A percentile compares a stretch with the other conserved stretches of the same genome.
These are phyloP conservation scores for Rhodeus uyekii DNA, from an alignment of 2,797 vertebrate genomes.

Conservation along the genomic window DNA sequence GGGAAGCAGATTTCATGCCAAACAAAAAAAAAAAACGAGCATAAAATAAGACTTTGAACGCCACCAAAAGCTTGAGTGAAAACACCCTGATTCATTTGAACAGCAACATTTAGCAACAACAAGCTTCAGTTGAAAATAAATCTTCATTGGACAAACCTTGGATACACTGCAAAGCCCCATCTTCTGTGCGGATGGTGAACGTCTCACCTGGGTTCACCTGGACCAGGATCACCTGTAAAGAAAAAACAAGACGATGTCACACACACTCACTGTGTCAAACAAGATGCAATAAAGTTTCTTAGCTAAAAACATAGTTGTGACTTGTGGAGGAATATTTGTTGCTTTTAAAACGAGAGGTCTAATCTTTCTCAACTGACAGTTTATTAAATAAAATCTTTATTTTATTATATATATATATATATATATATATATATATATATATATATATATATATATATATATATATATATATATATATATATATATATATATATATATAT, in stretches of 20 bases:
- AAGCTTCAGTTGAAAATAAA: neutral
- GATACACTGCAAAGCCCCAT: slow-evolving; percentile 88
- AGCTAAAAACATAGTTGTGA: neutral
- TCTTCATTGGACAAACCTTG: slow-evolving; percentile 75
- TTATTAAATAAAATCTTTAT: neutral
- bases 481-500: too few species aligned
- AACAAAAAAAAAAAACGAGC: neutral
- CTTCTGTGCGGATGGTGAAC: slow-evolving; percentile 88
- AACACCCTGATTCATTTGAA: neutral
- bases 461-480: too few species aligned
- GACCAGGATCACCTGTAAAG: slow-evolving; percentile 85
- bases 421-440: too few species aligned
- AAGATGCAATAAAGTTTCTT: neutral
- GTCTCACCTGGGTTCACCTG: slow-evolving; percentile 91
- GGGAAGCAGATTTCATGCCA: neutral
- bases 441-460: too few species aligned
- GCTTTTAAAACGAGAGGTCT: neutral
- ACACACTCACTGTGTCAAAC: neutral
- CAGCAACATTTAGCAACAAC: neutral
- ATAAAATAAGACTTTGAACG: neutral
- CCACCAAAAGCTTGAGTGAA: neutral
- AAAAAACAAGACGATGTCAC: slow-evolving; percentile 22
- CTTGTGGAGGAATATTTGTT: neutral
- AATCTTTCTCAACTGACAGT: neutral
- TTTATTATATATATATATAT: too few species aligned